Evolutionary conservation across 2,113 vertebrate species (phyloP), one percentile per base, ranked within the genome.

Genomic region (Panthera leo): DNA sequence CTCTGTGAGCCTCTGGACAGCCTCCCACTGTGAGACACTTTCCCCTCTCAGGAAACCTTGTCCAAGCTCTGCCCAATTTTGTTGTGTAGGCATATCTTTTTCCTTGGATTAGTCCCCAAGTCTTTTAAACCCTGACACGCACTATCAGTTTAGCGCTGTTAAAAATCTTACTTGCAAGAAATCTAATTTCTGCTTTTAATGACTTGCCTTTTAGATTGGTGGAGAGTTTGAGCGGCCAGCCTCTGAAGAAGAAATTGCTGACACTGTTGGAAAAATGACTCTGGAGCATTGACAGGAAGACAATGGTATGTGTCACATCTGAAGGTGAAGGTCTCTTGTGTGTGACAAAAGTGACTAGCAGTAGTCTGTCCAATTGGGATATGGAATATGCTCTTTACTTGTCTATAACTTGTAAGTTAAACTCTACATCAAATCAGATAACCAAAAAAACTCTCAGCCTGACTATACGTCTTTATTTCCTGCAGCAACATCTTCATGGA

Each of bases 291-390:
- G 36, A 19, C 29, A 67, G 73, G 34, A 90, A 93, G 51, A 27
- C 9, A 23, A 48, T 0, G 12, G 21, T 3, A 48, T 10, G 4
- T 16, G 65, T 7, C 18, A 4, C 0, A 21, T 21, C 27, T 16
- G 10, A 8, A 51, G 25, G 48, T 14, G 23, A 31, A 75, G 14
- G 21, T 25, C 31, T 31, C 53, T 29, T 42, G 39, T 6, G 42
- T 3, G 7, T n/a, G 48, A 65, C 9, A 15, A 45, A 55, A 84
- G 15, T 61, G 45, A 9, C 8, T 3, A 53, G 48, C 7, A 68
- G 34, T 19, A 21, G 13, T 67, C 82, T 80, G 48, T 80, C 58
- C 9, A 18, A 4, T n/a, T 15, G 29, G 19, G 79, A 29, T n/a
- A 2, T 4, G 18, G 42, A 91, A 65, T 45, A 36, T 14, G 5